A percentile compares a stretch with the other conserved stretches of the same genome.
phyloP scores from a whole-genome alignment of 1,140 invertebrate genomes.

The Polypedilum vanderplanki region DNA sequence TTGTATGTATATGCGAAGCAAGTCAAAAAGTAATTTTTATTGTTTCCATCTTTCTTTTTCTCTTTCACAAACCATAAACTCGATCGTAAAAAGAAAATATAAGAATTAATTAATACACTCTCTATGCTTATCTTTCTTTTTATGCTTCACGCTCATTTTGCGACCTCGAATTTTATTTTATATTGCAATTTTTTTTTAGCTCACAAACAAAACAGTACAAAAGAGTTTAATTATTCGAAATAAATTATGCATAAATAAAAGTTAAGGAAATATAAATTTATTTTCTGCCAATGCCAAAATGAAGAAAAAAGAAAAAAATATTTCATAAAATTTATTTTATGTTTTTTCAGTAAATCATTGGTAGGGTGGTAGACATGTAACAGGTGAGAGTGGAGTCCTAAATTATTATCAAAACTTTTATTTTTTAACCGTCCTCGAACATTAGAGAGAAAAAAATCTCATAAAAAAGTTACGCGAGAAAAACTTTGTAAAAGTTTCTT shows the following conservation, averaged over 20 bases:
- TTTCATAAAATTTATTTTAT: neutral
- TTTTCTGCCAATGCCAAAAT: neutral
- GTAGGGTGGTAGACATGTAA: neutral
- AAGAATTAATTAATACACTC: slow-evolving; percentile 19
- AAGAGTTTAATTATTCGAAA: slow-evolving; percentile 14
- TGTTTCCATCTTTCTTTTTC: slow-evolving; percentile 8
- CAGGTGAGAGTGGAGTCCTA: neutral
- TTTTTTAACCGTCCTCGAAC: slow-evolving; percentile 4
- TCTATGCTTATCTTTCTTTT: slow-evolving; percentile 19
- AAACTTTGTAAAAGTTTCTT: neutral
- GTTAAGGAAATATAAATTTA: neutral
- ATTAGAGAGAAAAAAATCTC: neutral
- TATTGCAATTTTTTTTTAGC: neutral
- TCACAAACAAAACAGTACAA: neutral
- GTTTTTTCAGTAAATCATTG: neutral
- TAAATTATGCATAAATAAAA: neutral
- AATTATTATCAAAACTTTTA: neutral
- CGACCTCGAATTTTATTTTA: neutral
- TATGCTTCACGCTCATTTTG: too few relatives aligned
- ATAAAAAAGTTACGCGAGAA: neutral
- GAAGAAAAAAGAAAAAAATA: neutral
- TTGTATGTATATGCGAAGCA: neutral
- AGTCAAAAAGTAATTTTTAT: slow-evolving; percentile 20
- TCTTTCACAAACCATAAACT: slow-evolving; percentile 12
- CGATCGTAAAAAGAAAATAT: slow-evolving; percentile 10